Conservation (phyloP, 2,113 vertebrate species). For the Carlito syrichta region DNA sequence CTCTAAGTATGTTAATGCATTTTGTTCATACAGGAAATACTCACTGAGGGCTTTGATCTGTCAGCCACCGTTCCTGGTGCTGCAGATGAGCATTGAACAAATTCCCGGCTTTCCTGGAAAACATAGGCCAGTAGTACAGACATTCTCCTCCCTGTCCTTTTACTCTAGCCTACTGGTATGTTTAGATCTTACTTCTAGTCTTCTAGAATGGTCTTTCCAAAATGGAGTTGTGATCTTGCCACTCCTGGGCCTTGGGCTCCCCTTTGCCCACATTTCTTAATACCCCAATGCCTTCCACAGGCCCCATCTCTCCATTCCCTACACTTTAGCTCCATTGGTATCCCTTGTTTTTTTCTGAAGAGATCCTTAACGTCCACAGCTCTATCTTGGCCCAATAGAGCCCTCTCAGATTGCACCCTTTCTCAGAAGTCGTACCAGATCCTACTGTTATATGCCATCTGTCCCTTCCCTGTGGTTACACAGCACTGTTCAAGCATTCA, state of each 20-base stretch:
- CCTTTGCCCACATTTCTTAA: neutral
- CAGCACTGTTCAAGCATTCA: neutral
- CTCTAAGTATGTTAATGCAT: neutral
- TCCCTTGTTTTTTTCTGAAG: neutral
- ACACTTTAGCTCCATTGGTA: neutral
- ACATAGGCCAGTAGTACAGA: neutral
- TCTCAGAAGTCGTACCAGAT: too few species aligned
- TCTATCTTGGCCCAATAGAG: neutral
- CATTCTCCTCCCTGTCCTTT: neutral
- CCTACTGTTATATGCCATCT: neutral
- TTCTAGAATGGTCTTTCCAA: neutral
- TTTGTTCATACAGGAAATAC: neutral
- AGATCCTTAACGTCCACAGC: neutral
- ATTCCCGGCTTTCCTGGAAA: neutral
- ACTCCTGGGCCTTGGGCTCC: neutral
- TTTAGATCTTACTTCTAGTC: neutral
- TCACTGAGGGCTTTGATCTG: neutral
- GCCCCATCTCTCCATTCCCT: neutral
- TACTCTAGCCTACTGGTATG: neutral
- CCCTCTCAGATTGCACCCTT: neutral
- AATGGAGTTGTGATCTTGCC: neutral
- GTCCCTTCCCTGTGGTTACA: neutral
- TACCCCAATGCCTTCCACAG: neutral
- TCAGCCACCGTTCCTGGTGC: neutral
- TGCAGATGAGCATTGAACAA: neutral